Base-by-base conservation (phyloP, 2,888 invertebrate genomes). In the Eupithecia abbreviata region DNA sequence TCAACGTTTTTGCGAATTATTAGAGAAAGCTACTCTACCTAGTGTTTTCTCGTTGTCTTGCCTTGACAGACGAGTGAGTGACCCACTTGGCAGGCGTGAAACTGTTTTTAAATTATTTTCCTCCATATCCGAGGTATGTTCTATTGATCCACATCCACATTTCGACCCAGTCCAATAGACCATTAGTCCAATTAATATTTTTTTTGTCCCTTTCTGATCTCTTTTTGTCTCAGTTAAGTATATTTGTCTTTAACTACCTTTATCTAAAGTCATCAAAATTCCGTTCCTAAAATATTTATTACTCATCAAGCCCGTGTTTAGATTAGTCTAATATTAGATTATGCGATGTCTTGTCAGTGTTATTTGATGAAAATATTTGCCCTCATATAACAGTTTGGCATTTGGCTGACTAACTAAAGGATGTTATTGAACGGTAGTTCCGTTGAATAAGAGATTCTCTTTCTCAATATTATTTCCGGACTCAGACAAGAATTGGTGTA, bases 71-170 rank as follows among this genome's bases (percentile, higher is more conserved):
- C 89, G 87, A 86, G 88, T 91, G 92, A 92, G 93, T 91, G 92
- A 92, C 93, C 93, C 85, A 93, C 87, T 93, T 93, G 93, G 93
- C 93, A 92, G 87, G 78, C 79, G 79, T 80, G 82, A 82, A 85
- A 84, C 82, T 73, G 85, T 87, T 88, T 91, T 89, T 86, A 83
- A 85, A 89, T 83, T 84, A 85, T 85, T 83, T 85, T 83, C 79
- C 86, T 89, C 90, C 87, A 88, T 85, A 84, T 77, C 73, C 49
- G 66, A 75, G 67, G 73, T 80, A 84, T 78, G 71, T 73, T 75
- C 73, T 77, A 79, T 80, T 68, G 66, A 74, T 80, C 72, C 30
- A 77, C 66, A 75, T 72, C 71, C 30, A 1, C 30, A 30, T 30
- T 30, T 30, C 30, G 30, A 30, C 30, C 30, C 30, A 30, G 30